Evolutionary conservation across 1,140 invertebrate genomes (phyloP), one percentile per base, ranked within the genome.

Genomic region (Rhagoletis pomonella): DNA sequence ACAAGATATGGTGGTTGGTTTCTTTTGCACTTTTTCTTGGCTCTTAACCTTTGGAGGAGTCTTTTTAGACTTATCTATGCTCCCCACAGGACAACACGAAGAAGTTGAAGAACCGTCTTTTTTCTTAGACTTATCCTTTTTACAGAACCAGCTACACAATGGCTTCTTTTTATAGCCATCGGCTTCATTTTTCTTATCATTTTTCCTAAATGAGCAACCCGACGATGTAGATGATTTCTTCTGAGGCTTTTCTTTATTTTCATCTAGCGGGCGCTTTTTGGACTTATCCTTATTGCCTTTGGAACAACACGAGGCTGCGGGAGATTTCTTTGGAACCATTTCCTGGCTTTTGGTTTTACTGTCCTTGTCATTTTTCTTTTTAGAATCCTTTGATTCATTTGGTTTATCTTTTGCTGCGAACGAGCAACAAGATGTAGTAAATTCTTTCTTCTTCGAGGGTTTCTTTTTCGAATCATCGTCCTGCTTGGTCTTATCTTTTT

Each of bases 1-100:
- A 42, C 73, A 73, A 39, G 67, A 17, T 17, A 10, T 17, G 4
- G 44, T 42, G 9, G 67, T 44, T 17, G 42, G 6, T 17, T 73
- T 73, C 67, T 73, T 73, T 73, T 73, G 39, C 2, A 69, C 39
- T 69, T 69, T 69, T 44, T 7, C 50, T 73, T 73, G 3, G 44
- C 39, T 69, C 44, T 69, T 44, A 10, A 5, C 10, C 50, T 55
- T 55, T 55, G 5, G 5, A 10, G 50, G 50, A 5, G 5, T 55
- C 50, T 55, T 10, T 55, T 55, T 55, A 5, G 2, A 7, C 29
- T 29, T 29, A 29, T 29, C 29, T 29, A 29, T 29, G 29, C 29
- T 29, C 29, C 29, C 29, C 29, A 29, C 29, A 29, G 29, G 29
- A 29, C 29, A 29, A 29, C 29, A 29, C 29, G 29, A 29, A 29